Percentiles rank a stretch among this genome's conserved stretches.
Evolutionary conservation across 2,888 invertebrate genomes (phyloP).

Genomic region (Drosophila nigricruria): DNA sequence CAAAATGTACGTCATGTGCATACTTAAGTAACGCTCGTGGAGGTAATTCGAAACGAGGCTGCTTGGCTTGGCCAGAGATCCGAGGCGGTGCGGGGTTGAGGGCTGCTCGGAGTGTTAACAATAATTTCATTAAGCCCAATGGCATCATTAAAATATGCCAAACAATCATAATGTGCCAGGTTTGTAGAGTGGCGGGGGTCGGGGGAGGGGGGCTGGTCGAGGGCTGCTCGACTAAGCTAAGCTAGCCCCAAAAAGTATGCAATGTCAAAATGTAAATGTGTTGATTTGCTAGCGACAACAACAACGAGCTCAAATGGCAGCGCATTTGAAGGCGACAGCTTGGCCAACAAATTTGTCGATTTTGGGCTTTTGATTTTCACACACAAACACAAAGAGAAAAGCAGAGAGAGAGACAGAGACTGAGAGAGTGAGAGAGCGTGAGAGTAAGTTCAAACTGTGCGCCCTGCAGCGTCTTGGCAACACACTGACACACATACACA

Average conservation of each 20-base stretch:
- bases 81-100: neutral
- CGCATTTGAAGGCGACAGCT: conserved; percentile 62
- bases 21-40: conserved; percentile 51
- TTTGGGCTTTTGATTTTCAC: conserved; percentile 36
- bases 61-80: neutral
- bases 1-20: conserved; percentile 65
- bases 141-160: conserved; percentile 80
- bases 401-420: neutral
- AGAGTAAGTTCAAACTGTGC: conserved; percentile 39
- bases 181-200: neutral
- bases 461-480: conserved; percentile 69
- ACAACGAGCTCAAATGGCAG: conserved; percentile 48
- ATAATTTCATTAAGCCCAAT: conserved; percentile 81
- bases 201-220: neutral
- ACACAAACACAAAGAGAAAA: conserved; percentile 3
- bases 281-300: conserved; percentile 46
- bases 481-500: conserved; percentile 57
- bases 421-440: conserved; percentile 9
- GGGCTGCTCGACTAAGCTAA: neutral
- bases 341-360: conserved; percentile 50
- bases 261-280: conserved; percentile 57
- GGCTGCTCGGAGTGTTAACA: conserved; percentile 53
- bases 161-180: conserved; percentile 73
- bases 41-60: conserved; percentile 8
- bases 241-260: conserved; percentile 53